Evolutionary conservation across 1,140 invertebrate species (phyloP).

Genomic region (Agrilus planipennis): DNA sequence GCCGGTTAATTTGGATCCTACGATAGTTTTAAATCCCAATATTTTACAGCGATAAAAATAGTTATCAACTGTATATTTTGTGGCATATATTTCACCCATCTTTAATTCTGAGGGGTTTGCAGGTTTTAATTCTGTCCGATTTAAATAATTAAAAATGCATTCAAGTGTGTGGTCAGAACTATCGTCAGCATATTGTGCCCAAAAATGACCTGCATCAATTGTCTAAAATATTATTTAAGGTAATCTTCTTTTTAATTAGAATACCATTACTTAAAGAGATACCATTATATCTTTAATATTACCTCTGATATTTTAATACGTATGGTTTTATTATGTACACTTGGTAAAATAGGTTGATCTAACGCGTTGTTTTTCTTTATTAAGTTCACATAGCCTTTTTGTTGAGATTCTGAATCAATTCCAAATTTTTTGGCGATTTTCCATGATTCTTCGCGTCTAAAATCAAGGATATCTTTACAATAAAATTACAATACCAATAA

Average conservation of each 20-base stretch:
- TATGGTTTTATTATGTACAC: too few species aligned
- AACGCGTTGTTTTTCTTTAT: too few species aligned
- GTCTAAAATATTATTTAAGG: conserved; percentile 27
- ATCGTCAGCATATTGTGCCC: conserved; percentile 40
- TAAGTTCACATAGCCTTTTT: too few species aligned
- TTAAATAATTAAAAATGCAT: conserved; percentile 23
- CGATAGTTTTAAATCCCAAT: too few species aligned
- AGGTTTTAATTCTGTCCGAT: conserved; percentile 12
- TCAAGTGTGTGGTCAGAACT: conserved; percentile 19
- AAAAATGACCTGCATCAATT: conserved; percentile 47
- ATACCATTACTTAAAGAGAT: too few species aligned
- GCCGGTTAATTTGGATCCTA: too few species aligned
- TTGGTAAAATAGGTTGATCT: too few species aligned
- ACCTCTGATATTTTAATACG: too few species aligned
- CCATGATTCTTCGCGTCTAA: conserved; percentile 18
- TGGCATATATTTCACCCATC: conserved; percentile 30
- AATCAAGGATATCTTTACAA: too few species aligned
- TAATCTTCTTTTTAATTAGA: not conserved
- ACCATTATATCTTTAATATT: too few species aligned
- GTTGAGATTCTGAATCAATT: too few species aligned
- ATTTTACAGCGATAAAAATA: conserved; percentile 34
- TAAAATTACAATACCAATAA: too few species aligned
- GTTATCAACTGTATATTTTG: conserved; percentile 28
- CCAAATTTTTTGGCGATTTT: conserved; percentile 20
- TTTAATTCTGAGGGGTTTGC: conserved; percentile 10